phyloP scores from a whole-genome alignment of 1,140 invertebrate genomes.

The Sycophila sp. region DNA sequence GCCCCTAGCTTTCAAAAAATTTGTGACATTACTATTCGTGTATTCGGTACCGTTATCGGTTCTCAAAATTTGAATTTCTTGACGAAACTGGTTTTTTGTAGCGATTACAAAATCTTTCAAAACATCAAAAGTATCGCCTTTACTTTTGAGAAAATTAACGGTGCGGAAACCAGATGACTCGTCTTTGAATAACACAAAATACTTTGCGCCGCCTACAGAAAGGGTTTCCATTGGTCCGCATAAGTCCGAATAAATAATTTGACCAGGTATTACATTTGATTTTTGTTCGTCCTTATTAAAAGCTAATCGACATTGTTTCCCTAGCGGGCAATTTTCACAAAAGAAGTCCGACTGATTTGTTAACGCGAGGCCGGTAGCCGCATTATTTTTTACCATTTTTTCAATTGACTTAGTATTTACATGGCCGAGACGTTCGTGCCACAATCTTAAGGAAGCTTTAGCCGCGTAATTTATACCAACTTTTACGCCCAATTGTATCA shows the following conservation, averaged over 20 bases:
- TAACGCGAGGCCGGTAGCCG: constrained; percentile 12
- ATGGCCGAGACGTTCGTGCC: constrained; percentile 48
- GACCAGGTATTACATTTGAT: constrained; percentile 9
- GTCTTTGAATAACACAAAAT: constrained; percentile 52
- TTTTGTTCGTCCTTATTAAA: constrained; percentile 28
- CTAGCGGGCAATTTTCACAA: constrained; percentile 39
- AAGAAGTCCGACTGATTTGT: constrained; percentile 28
- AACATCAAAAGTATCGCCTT: constrained; percentile 38
- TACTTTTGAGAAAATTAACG: constrained; percentile 53
- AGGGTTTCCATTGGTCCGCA: constrained; percentile 51
- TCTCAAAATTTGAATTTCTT: constrained; percentile 41
- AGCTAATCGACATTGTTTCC: constrained; percentile 32
- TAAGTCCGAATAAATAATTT: constrained; percentile 48
- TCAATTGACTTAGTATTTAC: constrained; percentile 41
- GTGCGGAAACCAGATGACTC: constrained; percentile 44
- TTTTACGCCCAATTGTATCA: constrained; percentile 4
- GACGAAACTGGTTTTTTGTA: constrained; percentile 30
- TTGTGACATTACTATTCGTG: constrained; percentile 26
- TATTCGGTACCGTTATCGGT: constrained; percentile 44
- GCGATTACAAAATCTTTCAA: constrained; percentile 43
- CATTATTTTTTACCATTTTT: constrained; percentile 36
- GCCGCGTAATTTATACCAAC: constrained; percentile 28
- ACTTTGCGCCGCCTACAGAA: constrained; percentile 43
- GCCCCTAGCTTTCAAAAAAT: constrained; percentile 31
- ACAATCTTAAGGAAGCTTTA: constrained; percentile 39